Evolutionary conservation across 1,140 invertebrate genomes (phyloP).

Genomic region (Batillaria attramentaria): DNA sequence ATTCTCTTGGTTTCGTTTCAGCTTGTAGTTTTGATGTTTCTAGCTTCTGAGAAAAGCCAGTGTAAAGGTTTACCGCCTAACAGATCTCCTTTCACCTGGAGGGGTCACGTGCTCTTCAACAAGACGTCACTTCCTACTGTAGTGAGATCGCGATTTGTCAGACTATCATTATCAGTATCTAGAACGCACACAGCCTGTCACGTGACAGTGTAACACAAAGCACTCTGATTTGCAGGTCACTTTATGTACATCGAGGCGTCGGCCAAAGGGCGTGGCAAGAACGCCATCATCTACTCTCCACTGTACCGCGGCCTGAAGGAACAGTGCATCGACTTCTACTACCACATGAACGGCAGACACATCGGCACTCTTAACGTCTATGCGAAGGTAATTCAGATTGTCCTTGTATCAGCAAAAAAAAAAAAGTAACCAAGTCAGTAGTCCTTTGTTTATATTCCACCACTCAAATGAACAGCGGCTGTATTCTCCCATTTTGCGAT

Average conservation of each 20-base stretch:
- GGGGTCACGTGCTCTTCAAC: no score
- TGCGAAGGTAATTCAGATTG: constrained; percentile 50
- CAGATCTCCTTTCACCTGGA: no score
- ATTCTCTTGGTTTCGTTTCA: no score
- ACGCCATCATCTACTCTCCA: constrained; percentile 58
- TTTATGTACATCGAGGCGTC: constrained; percentile 65
- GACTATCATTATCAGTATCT: no score
- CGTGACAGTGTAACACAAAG: no score
- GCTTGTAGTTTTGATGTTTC: no score
- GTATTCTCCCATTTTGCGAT: no score
- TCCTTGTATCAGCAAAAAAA: background rate
- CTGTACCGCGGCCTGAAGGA: constrained; percentile 56
- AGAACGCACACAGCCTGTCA: no score
- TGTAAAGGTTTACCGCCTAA: no score
- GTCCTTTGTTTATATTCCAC: background rate
- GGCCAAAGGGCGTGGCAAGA: constrained; percentile 49
- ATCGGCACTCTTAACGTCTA: constrained; percentile 67
- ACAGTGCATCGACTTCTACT: constrained; percentile 66
- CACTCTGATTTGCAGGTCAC: constrained; percentile 52
- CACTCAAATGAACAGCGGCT: background rate
- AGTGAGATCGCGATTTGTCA: no score
- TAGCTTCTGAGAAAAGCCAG: no score
- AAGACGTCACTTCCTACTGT: no score
- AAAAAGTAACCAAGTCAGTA: background rate
- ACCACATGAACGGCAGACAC: constrained; percentile 67